These are phyloP conservation scores for Pterostichus niger DNA, from an alignment of 2,888 invertebrate species.

Conservation along the genomic window DNA sequence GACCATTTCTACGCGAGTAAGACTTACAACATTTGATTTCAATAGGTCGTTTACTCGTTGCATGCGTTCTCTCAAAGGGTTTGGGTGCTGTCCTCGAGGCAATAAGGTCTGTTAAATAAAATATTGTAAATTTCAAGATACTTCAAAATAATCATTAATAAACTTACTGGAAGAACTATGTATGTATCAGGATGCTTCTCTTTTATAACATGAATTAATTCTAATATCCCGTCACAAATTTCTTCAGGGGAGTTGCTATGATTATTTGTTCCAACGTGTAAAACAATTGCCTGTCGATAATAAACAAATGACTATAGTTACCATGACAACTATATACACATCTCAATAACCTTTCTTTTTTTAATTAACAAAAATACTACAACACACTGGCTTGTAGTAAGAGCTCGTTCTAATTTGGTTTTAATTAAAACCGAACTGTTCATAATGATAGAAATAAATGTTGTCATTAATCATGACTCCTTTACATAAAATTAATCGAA, in stretches of 20 bases:
- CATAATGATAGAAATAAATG: no score
- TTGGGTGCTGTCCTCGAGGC: slow-evolving; percentile 92
- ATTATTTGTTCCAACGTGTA: slow-evolving; percentile 95
- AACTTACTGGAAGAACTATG: slow-evolving; percentile 91
- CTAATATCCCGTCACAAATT: slow-evolving; percentile 89
- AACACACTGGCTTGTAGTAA: no score
- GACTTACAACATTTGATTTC: slow-evolving; percentile 80
- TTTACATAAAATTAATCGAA: no score
- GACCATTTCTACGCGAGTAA: slow-evolving; percentile 88
- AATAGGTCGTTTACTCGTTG: slow-evolving; percentile 86
- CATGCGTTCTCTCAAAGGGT: slow-evolving; percentile 88
- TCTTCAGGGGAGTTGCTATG: slow-evolving; percentile 88
- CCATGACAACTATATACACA: slow-evolving; percentile 48
- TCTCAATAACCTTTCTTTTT: slow-evolving; percentile 16
- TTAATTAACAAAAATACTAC: slow-evolving; percentile 41
- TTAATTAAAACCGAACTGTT: no score
- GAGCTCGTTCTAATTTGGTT: no score
- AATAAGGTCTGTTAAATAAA: slow-evolving; percentile 85
- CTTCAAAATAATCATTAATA: slow-evolving; percentile 27
- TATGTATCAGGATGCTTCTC: slow-evolving; percentile 89
- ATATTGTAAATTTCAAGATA: slow-evolving; percentile 8
- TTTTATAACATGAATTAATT: slow-evolving; percentile 86
- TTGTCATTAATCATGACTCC: no score
- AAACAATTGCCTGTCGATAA: slow-evolving; percentile 86
- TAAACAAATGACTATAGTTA: slow-evolving; percentile 58